phyloP scores from a whole-genome alignment of 1,140 invertebrate species.

The Drosophila auraria region DNA sequence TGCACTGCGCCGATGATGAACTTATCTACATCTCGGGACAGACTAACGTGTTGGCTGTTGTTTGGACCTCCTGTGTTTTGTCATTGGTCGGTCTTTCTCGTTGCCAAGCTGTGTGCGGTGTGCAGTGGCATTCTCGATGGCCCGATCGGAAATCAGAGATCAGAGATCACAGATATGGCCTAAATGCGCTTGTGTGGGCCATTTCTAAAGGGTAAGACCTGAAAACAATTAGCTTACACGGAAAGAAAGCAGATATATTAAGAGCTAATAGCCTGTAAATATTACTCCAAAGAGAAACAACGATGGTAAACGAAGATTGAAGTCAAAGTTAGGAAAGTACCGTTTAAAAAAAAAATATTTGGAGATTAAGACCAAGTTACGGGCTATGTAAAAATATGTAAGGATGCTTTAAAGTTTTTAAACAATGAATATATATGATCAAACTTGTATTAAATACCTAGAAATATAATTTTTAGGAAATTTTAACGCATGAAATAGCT shows the following conservation, averaged over 20 bases:
- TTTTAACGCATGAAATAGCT: too few species aligned
- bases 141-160: constrained; percentile 16
- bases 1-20: constrained; percentile 56
- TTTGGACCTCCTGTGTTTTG: constrained; percentile 44
- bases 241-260: constrained; percentile 30
- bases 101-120: constrained; percentile 42
- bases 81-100: constrained; percentile 35
- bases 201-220: constrained; percentile 15
- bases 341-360: background rate
- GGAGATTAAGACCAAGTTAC: background rate
- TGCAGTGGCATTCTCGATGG: constrained; percentile 46
- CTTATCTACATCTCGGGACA: constrained; percentile 75
- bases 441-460: too few species aligned
- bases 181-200: constrained; percentile 49
- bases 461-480: too few species aligned
- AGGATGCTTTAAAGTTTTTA: too few species aligned
- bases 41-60: constrained; percentile 51
- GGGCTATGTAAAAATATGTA: too few species aligned
- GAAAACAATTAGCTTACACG: constrained; percentile 31
- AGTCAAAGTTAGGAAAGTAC: background rate
- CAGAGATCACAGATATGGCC: constrained; percentile 30
- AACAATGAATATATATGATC: too few species aligned
- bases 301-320: background rate
- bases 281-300: background rate
- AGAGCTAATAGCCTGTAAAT: background rate